Evolutionary conservation across 2,113 vertebrate species (phyloP).

Genomic region (Cyphomyrus plagiostoma): DNA sequence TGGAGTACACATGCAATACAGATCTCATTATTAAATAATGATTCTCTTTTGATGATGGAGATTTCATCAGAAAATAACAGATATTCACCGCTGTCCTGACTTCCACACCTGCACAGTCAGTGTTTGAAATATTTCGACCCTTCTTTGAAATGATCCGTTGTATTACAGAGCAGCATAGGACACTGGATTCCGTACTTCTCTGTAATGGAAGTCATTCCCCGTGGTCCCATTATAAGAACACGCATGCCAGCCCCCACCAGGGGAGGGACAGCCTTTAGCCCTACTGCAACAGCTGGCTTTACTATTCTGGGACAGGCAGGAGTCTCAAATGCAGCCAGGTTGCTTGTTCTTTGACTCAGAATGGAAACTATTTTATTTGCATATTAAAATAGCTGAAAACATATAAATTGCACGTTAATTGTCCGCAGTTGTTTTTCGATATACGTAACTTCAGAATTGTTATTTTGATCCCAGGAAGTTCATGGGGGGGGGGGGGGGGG

Average conservation of each 20-base stretch:
- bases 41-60: background rate
- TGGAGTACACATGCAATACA: no score
- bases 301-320: background rate
- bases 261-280: background rate
- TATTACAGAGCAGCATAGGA: background rate
- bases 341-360: background rate
- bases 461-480: background rate
- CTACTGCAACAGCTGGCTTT: background rate
- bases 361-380: background rate
- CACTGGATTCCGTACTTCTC: constrained; percentile 4
- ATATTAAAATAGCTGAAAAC: background rate
- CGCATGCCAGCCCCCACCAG: background rate
- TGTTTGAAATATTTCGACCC: background rate
- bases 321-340: background rate
- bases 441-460: background rate
- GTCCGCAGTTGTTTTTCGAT: background rate
- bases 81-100: background rate
- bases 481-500: background rate
- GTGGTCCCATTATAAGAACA: background rate
- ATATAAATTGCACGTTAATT: background rate
- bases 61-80: background rate
- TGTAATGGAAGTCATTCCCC: background rate
- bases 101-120: background rate
- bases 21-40: background rate
- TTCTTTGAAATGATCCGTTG: background rate